Conservation (phyloP, 2,888 invertebrate species). For the Megamerina dolium region DNA sequence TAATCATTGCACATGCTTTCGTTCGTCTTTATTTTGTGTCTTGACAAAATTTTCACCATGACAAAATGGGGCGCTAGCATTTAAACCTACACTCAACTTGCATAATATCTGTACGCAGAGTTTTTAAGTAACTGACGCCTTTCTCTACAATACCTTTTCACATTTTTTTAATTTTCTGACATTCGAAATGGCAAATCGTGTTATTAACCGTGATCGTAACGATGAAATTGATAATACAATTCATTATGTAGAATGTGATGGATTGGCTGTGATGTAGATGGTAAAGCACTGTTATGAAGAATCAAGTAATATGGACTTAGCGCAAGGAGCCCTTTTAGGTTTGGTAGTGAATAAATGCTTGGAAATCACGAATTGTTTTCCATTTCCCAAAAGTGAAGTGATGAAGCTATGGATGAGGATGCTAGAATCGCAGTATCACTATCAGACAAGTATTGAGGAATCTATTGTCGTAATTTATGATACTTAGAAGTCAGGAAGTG, state of each 20-base stretch:
- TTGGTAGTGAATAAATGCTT: slow-evolving; percentile 82
- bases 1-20: too few relatives aligned
- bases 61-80: too few relatives aligned
- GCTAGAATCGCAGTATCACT: slow-evolving; percentile 94
- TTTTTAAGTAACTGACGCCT: too few relatives aligned
- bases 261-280: slow-evolving; percentile 96
- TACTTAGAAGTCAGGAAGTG: slow-evolving; percentile 92
- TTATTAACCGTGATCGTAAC: slow-evolving; percentile 58
- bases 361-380: slow-evolving; percentile 97
- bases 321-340: slow-evolving; percentile 89
- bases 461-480: slow-evolving; percentile 98
- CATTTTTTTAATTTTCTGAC: too few relatives aligned
- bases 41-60: too few relatives aligned
- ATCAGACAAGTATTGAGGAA: slow-evolving; percentile 97
- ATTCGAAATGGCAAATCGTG: slow-evolving; percentile 58
- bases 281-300: slow-evolving; percentile 98
- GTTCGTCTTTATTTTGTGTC: too few relatives aligned
- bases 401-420: slow-evolving; percentile 85
- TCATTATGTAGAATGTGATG: slow-evolving; percentile 90
- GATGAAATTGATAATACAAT: slow-evolving; percentile 53
- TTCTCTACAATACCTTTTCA: too few relatives aligned
- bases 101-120: too few relatives aligned
- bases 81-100: too few relatives aligned
- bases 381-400: slow-evolving; percentile 89
- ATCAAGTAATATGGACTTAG: slow-evolving; percentile 90